These are phyloP conservation scores for Crematogaster levior DNA, from an alignment of 2,888 invertebrate species.

Conservation along the genomic window DNA sequence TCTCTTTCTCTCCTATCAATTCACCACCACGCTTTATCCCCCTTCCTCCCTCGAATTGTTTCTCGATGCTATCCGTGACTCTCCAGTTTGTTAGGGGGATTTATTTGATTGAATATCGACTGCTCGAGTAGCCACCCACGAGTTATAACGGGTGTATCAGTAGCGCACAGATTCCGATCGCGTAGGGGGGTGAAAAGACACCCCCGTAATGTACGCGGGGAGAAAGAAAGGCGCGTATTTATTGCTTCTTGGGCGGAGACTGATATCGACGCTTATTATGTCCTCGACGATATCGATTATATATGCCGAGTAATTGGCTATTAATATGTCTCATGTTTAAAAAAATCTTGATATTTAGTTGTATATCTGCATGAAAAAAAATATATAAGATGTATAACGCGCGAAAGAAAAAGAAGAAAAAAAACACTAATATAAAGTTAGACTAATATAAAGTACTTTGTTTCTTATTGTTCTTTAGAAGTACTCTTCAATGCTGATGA, in stretches of 20 bases:
- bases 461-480: background rate
- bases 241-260: background rate
- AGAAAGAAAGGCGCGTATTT: background rate
- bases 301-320: background rate
- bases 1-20: background rate
- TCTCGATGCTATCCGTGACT: constrained; percentile 79
- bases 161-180: constrained; percentile 63
- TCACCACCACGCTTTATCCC: constrained; percentile 24
- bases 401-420: background rate
- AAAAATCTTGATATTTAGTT: background rate
- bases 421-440: too few relatives aligned
- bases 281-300: background rate
- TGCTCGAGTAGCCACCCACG: constrained; percentile 63
- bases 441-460: background rate
- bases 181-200: constrained; percentile 45
- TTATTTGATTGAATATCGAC: constrained; percentile 80
- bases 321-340: background rate
- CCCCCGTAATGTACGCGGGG: constrained; percentile 37
- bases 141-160: constrained; percentile 68
- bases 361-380: background rate
- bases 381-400: background rate
- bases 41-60: constrained; percentile 67
- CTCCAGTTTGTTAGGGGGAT: constrained; percentile 81
- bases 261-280: constrained; percentile 1
- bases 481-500: background rate